Evolutionary conservation across 2,888 invertebrate genomes (phyloP).

Genomic region (Clistopyga incitator): DNA sequence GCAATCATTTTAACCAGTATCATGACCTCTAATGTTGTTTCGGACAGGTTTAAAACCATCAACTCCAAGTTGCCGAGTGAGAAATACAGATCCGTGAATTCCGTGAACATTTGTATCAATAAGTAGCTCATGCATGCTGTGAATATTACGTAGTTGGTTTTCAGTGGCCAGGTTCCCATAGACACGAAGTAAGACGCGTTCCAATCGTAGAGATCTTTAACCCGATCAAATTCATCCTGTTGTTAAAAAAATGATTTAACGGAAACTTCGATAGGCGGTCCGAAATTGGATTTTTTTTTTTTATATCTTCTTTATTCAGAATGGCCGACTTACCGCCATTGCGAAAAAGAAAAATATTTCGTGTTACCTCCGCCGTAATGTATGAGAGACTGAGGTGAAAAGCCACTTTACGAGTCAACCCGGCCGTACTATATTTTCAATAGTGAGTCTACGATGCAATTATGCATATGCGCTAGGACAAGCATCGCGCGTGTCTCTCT

Average conservation of each 20-base stretch:
- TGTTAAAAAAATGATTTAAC: constrained; percentile 17
- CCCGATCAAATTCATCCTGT: constrained; percentile 46
- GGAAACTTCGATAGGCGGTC: background rate
- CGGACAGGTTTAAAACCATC: constrained; percentile 49
- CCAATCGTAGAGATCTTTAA: constrained; percentile 54
- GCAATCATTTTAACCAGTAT: constrained; percentile 52
- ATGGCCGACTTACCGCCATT: constrained; percentile 8
- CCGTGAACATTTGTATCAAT: constrained; percentile 48
- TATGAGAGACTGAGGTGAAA: constrained; percentile 13
- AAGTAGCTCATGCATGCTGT: constrained; percentile 46
- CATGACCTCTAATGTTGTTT: constrained; percentile 55
- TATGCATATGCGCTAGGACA: constrained; percentile 1
- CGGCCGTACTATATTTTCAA: background rate
- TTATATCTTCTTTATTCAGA: background rate
- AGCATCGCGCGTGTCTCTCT: background rate
- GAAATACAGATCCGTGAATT: constrained; percentile 38
- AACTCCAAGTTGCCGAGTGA: constrained; percentile 55
- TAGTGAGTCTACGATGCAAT: constrained; percentile 11
- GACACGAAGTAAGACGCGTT: constrained; percentile 48
- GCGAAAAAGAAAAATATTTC: background rate
- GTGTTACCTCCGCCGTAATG: background rate
- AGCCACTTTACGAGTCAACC: background rate
- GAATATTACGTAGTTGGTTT: constrained; percentile 47
- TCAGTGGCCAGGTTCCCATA: constrained; percentile 62
- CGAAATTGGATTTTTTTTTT: too few species aligned